Evolutionary conservation across 1,140 invertebrate genomes (phyloP), one percentile per base, ranked within the genome.

Genomic region (Leptinotarsa undecemlineata): DNA sequence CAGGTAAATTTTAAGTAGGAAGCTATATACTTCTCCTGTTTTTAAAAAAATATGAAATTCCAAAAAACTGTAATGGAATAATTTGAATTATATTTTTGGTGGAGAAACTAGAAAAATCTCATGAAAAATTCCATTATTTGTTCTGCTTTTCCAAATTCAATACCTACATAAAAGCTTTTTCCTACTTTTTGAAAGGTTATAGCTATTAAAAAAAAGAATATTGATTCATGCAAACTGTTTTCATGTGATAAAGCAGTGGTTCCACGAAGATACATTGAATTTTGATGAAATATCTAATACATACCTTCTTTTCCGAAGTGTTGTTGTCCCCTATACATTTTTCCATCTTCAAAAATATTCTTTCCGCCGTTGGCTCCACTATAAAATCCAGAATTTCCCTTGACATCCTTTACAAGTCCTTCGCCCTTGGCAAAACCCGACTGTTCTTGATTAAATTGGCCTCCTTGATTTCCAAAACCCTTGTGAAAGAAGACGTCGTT

Each of bases 351-450:
- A 3, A 85, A 83, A 4, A 85, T 82, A 81, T 89, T 88, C 71
- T 88, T 88, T 72, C 86, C 87, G 0, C 87, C 88, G 76, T 86
- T 84, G 77, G 87, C 85, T 63, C 87, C 86, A 78, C 86, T 88
- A 76, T 87, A 88, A 74, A 85, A 88, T 21, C 87, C 88, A 1
- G 86, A 84, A 74, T 88, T 86, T 48, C 86, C 87, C 75, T 89
- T 88, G 68, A 84, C 84, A 72, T 84, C 85, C 73, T 86, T 87
- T 17, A 85, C 15, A n/a, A 71, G 23, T 3, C 48, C 85, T 42
- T 86, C 82, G 5, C 84, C 87, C 76, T 86, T 84, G 68, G 86
- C 85, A 74, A 82, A 88, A 48, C 87, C 88, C 82, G 88, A 86
- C 66, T 86, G 82, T 15, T 86, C 87, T 75, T 87, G 85, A 69